Conservation (phyloP, 2,888 invertebrate genomes). For the Phoenoteleia sp. region DNA sequence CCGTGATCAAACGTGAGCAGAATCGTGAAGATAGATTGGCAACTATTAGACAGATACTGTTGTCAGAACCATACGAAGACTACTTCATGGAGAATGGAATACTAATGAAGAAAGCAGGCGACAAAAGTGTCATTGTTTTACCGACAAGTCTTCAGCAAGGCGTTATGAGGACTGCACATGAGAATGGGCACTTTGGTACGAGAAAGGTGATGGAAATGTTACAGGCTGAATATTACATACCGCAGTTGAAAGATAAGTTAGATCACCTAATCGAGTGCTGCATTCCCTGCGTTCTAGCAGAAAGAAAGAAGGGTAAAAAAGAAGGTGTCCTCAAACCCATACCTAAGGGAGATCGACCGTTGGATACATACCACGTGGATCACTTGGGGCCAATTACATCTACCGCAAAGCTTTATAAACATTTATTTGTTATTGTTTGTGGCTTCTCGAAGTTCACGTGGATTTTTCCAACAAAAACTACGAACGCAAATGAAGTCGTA, state of each 20-base stretch:
- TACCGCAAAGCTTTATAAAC: neutral
- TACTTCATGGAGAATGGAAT: conserved; percentile 29
- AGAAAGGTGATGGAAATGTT: conserved; percentile 61
- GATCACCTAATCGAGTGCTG: conserved; percentile 38
- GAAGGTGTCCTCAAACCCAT: conserved; percentile 25
- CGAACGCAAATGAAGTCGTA: neutral
- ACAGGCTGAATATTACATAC: conserved; percentile 53
- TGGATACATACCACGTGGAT: neutral
- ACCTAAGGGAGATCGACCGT: conserved; percentile 18
- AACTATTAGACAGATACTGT: too few relatives aligned
- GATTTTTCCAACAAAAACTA: neutral
- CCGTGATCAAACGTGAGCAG: conserved; percentile 38
- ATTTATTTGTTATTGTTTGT: neutral
- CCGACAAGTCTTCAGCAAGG: too few relatives aligned
- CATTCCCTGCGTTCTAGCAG: conserved; percentile 44
- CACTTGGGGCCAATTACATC: neutral
- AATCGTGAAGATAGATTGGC: neutral
- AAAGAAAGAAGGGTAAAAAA: conserved; percentile 49
- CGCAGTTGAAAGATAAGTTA: conserved; percentile 51
- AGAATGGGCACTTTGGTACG: conserved; percentile 56
- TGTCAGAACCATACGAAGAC: conserved; percentile 34
- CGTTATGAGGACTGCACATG: too few relatives aligned
- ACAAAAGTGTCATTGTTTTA: too few relatives aligned
- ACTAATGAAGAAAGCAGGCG: neutral
- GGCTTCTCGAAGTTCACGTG: conserved; percentile 12